Evolutionary conservation across 1,140 invertebrate species (phyloP).

Genomic region (Oscheius sp.): DNA sequence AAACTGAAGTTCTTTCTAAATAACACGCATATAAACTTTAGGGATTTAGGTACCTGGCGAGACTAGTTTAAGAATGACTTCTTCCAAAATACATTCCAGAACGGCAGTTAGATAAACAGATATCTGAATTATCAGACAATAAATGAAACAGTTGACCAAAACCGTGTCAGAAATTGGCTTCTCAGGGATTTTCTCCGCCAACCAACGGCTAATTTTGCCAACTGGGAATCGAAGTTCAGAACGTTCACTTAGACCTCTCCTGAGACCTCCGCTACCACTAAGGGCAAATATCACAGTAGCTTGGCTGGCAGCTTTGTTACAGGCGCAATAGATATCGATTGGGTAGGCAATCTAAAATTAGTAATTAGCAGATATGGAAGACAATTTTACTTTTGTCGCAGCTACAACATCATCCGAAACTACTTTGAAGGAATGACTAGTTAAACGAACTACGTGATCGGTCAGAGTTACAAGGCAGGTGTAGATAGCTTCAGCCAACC

Average conservation of each 20-base stretch:
- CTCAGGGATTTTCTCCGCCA: slow-evolving; percentile 7
- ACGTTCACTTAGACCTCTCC: neutral
- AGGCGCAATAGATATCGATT: slow-evolving; percentile 9
- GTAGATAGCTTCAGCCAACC: slow-evolving; percentile 7
- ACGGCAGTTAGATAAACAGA: slow-evolving; percentile 6
- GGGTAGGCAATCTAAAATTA: slow-evolving; percentile 13
- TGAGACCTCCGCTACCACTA: slow-evolving; percentile 6
- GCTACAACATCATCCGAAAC: slow-evolving; percentile 19
- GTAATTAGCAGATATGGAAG: neutral
- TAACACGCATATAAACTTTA: neutral
- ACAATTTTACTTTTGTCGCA: slow-evolving; percentile 12
- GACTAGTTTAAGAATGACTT: slow-evolving; percentile 1
- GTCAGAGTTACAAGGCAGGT: neutral
- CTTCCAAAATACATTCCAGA: slow-evolving; percentile 21
- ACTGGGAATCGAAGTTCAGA: slow-evolving; percentile 4
- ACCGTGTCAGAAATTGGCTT: slow-evolving; percentile 24
- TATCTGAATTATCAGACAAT: neutral
- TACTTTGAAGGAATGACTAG: slow-evolving; percentile 2
- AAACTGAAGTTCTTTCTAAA: neutral
- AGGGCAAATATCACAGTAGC: slow-evolving; percentile 25
- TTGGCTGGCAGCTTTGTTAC: slow-evolving; percentile 16
- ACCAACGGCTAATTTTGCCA: slow-evolving; percentile 22
- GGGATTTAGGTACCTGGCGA: neutral
- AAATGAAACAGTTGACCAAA: neutral
- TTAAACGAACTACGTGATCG: slow-evolving; percentile 3